phyloP scores from a whole-genome alignment of 1,140 invertebrate species.

The Pachypsylla venusta region DNA sequence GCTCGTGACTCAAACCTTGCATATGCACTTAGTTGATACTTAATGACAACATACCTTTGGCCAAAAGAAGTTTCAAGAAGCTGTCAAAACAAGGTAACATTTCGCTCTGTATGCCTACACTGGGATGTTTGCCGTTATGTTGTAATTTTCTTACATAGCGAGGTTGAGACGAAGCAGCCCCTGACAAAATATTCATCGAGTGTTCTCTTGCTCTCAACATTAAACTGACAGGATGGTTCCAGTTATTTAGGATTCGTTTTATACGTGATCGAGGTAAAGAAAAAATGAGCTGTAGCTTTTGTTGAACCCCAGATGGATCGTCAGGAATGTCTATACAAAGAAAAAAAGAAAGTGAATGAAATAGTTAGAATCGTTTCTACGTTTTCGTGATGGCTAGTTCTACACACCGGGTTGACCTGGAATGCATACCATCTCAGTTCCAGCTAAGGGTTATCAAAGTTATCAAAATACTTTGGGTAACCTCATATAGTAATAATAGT shows the following conservation, averaged over 20 bases:
- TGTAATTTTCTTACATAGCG: not conserved
- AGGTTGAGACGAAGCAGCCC: conserved; percentile 32
- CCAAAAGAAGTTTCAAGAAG: not conserved
- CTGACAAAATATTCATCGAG: conserved; percentile 56
- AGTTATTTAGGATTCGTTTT: conserved; percentile 56
- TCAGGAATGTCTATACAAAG: conserved; percentile 47
- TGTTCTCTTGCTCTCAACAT: conserved; percentile 63
- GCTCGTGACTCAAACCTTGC: no score
- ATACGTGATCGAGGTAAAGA: conserved; percentile 55
- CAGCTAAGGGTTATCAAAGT: no score
- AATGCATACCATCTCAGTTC: no score
- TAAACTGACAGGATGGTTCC: conserved; percentile 58
- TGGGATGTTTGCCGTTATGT: not conserved
- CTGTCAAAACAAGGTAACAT: conserved; percentile 1
- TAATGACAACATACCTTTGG: conserved; percentile 12
- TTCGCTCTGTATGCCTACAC: not conserved
- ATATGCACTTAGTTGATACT: no score
- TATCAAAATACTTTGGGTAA: no score
- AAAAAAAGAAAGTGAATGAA: conserved; percentile 13
- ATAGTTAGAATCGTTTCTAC: not conserved
- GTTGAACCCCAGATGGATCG: conserved; percentile 41
- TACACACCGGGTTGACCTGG: no score
- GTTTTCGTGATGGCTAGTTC: not conserved
- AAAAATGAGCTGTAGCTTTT: conserved; percentile 55
- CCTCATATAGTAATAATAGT: no score